A percentile compares a stretch with the other conserved stretches of the same genome.
Conservation (phyloP, 2,797 vertebrate species). For the Typhlichthys subterraneus region DNA sequence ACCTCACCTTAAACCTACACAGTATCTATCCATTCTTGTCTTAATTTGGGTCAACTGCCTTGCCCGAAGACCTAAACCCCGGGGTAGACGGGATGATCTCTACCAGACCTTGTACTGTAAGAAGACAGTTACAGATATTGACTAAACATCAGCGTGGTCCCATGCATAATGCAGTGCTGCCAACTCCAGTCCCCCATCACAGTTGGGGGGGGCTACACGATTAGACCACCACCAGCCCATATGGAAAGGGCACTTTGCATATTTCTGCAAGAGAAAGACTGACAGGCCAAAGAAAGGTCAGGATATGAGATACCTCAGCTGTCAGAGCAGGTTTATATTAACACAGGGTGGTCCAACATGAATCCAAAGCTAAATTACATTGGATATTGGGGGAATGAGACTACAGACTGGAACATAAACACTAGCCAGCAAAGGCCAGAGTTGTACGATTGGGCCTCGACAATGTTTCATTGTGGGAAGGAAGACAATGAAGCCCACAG, state of each 20-base stretch:
- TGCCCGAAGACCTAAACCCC: neutral
- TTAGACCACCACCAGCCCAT: conserved; percentile 50
- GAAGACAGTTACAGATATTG: conserved; percentile 4
- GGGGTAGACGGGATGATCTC: conserved; percentile 4
- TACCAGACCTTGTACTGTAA: conserved; percentile 2
- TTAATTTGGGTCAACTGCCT: too few relatives aligned
- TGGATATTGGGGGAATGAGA: conserved; percentile 53
- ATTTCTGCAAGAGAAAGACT: conserved; percentile 12
- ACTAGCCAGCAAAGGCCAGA: conserved; percentile 35
- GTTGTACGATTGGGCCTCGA: conserved; percentile 62
- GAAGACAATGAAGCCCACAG: conserved; percentile 66
- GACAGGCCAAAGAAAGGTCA: conserved; percentile 47
- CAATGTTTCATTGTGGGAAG: conserved; percentile 71
- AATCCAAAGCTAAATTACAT: conserved; percentile 75
- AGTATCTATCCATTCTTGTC: conserved; percentile 1
- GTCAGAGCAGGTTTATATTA: conserved; percentile 68
- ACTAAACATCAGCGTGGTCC: conserved; percentile 29
- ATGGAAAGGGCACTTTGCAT: conserved; percentile 43
- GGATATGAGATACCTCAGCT: conserved; percentile 51
- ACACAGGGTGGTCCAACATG: conserved; percentile 75
- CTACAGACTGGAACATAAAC: conserved; percentile 26
- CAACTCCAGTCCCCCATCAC: conserved; percentile 41
- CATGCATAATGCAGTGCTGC: conserved; percentile 29
- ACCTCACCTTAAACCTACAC: neutral
- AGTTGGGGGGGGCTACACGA: conserved; percentile 27